Base-by-base conservation (phyloP, 1,140 invertebrate species). In the Drosophila pectinifera region DNA sequence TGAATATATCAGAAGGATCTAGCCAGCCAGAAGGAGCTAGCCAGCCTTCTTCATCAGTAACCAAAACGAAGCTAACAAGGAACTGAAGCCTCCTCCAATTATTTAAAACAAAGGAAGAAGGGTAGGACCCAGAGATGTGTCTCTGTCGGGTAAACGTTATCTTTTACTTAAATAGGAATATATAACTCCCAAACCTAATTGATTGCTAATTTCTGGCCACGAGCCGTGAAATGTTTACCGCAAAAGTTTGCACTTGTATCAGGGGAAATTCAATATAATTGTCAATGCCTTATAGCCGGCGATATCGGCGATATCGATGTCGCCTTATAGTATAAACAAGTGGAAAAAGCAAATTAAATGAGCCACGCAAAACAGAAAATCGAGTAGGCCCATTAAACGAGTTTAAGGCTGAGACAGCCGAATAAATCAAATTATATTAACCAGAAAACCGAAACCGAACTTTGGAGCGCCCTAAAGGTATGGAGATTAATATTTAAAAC, bases 301-400 rank as follows among this genome's bases (percentile, higher is more conserved):
- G 28, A 26, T 48, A 57, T 59, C 57, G 41, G 28, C 24, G 28
- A 26, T 48, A 57, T 59, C 57, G 41, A 22, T 55, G 4, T 55
- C 4, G 13, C 28, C 10, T 5, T 20, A 14, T 11, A 11, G 11
- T 43, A 22, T 38, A 45, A 22, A 26, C 36, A 67, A 48, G 31
- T 57, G 49, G 20, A 2, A n/a, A 10, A n/a, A 24, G 36, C 20
- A 41, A n/a, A 18, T 16, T 13, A 55, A 39, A 16, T 41, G 26
- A 26, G 34, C n/a, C 3, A 49, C 5, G n/a, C 11, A 51, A 61
- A 54, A 18, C 14, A 41, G 69, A 63, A 73, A 74, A 73, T 63
- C 4, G 72, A 74, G 72, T 73, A 73, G 72, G 72, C 70, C 42
- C 10, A 26, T 10, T 31, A 64, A 73, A 74, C 69, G 28, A 74